These are phyloP conservation scores for Corvus cornix DNA, from an alignment of 2,113 vertebrate species.

Conservation along the genomic window DNA sequence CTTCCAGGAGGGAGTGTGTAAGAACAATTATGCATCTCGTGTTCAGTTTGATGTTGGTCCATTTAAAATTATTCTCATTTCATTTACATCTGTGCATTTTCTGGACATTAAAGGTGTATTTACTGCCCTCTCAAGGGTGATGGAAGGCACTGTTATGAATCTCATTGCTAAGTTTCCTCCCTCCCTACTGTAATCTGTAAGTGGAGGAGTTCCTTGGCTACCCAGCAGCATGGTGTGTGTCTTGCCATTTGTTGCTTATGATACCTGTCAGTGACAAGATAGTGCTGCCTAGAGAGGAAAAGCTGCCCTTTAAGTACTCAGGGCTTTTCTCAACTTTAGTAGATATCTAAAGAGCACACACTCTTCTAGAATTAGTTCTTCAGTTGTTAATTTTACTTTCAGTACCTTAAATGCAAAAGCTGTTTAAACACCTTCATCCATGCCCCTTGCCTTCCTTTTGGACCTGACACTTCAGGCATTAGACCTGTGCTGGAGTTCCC, in stretches of 20 bases:
- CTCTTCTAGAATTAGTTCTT: neutral
- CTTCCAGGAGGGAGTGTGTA: neutral
- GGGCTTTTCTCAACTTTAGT: neutral
- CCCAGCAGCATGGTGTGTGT: neutral
- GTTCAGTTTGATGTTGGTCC: neutral
- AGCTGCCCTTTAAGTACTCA: neutral
- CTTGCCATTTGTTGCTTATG: neutral
- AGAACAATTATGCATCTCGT: neutral
- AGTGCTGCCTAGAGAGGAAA: neutral
- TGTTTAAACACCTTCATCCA: neutral
- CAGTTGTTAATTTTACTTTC: neutral
- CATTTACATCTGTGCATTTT: fast-evolving
- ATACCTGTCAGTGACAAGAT: neutral
- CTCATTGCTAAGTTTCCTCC: neutral
- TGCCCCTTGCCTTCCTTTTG: neutral
- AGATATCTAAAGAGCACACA: neutral
- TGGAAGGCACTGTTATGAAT: neutral
- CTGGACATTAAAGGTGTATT: neutral
- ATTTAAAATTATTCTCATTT: neutral
- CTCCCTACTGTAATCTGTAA: neutral
- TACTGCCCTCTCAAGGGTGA: neutral
- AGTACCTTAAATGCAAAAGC: neutral
- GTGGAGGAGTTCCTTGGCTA: neutral
- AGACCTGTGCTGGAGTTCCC: neutral
- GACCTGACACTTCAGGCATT: neutral